phyloP scores from a whole-genome alignment of 2,113 vertebrate species.

The Promerops cafer region DNA sequence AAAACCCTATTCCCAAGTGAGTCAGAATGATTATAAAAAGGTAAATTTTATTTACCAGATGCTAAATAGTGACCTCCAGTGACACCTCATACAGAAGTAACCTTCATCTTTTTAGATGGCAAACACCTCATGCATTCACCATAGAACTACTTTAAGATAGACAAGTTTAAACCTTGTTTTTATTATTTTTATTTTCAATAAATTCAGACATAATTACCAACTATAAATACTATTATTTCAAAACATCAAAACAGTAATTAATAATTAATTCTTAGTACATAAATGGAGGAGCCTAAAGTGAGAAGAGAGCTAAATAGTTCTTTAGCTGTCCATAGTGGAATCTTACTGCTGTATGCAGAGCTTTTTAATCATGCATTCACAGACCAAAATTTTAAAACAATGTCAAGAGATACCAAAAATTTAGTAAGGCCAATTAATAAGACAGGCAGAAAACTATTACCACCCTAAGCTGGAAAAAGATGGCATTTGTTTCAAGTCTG shows the following conservation, averaged over 20 bases:
- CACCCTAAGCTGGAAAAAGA: background rate
- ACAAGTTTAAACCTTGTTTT: background rate
- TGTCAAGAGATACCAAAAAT: background rate
- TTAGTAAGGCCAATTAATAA: background rate
- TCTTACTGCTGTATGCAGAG: background rate
- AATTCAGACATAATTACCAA: background rate
- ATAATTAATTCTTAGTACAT: background rate
- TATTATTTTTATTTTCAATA: background rate
- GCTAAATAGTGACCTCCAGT: background rate
- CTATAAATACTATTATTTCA: background rate
- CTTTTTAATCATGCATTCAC: background rate
- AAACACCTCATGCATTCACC: background rate
- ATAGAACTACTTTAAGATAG: background rate
- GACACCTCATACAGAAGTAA: background rate
- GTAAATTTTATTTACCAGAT: background rate
- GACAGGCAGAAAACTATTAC: background rate
- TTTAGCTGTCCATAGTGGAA: background rate
- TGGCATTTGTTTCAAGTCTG: background rate
- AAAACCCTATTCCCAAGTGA: background rate
- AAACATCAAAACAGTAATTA: background rate
- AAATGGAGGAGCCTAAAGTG: background rate
- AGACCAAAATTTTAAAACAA: background rate
- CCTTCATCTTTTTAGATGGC: background rate
- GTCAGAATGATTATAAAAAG: background rate
- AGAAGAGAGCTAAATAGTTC: background rate